Conservation (phyloP, 2,888 invertebrate genomes). For the Griposia aprilina region DNA sequence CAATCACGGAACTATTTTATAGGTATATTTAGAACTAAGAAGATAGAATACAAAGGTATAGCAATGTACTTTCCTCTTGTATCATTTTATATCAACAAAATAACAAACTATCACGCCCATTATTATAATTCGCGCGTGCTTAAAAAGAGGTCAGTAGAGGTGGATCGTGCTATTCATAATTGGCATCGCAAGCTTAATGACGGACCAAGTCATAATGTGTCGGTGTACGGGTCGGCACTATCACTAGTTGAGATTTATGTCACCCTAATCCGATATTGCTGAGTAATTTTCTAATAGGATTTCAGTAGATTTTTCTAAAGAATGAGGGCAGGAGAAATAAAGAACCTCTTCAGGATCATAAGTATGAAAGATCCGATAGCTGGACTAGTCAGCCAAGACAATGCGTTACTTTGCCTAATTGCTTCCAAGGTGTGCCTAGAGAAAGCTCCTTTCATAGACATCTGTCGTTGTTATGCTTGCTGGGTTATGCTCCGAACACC, state of each 20-base stretch:
- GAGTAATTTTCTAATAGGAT: not conserved
- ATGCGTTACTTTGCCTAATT: not conserved
- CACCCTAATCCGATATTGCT: not conserved
- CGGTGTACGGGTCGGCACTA: not conserved
- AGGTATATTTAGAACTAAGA: not conserved
- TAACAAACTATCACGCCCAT: conserved; percentile 28
- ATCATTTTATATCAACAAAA: not conserved
- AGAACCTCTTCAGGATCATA: not conserved
- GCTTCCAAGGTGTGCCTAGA: not conserved
- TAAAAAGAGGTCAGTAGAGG: conserved; percentile 42
- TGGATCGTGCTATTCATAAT: conserved; percentile 18
- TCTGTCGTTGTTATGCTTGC: not conserved
- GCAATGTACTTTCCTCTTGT: not conserved
- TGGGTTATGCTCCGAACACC: not conserved
- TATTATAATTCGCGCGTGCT: conserved; percentile 25
- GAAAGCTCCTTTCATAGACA: not conserved
- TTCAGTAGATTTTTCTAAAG: not conserved
- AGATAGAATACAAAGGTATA: not conserved
- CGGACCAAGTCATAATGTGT: conserved; percentile 1
- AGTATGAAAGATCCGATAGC: not conserved
- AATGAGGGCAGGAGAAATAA: not conserved
- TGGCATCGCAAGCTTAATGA: not conserved
- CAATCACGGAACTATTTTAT: not conserved
- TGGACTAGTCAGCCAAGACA: not conserved
- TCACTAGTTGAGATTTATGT: not conserved